Base-by-base conservation (phyloP, 2,888 invertebrate species). In the Euzetes globulus region DNA sequence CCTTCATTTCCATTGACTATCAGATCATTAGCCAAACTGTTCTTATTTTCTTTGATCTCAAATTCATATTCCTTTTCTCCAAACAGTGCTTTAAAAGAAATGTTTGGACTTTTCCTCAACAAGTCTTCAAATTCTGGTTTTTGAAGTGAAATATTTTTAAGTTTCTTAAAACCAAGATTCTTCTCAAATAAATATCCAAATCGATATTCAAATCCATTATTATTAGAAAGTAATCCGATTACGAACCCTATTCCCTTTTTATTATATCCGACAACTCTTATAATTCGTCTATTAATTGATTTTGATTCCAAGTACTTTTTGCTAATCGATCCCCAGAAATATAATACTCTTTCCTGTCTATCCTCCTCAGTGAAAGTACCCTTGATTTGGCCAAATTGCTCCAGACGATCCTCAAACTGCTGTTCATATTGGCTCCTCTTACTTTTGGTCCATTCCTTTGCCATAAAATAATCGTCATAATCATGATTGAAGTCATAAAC, bases 371-470 rank as follows among this genome's bases (percentile, higher is more conserved):
- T 58, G 22, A 73, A 73, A 1, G 68, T 73, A 7, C 73, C 73
- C 27, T 73, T 73, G n/a, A 73, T 73, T 65, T 73, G 73, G 5
- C 45, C 22, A 15, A 68, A 73, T 22, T 73, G 73, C 70, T 68
- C 73, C 3, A 73, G 13, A n/a, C 63, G 29, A 19, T 73, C 50
- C 63, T 73, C 73, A 65, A 73, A 50, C 1, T 19, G 47, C 13
- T 41, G 7, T 13, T 41, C 41, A 41, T 72, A 27, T 41, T 37
- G 7, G 45, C n/a, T 71, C 22, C 41, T 27, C 6, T n/a, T 25
- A 33, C 19, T n/a, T 1, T 19, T 19, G 4, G 19, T n/a, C 19
- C n/a, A 50, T 9, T 50, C 50, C n/a, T n/a, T 50, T n/a, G 73
- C 73, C 60, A 73, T 3, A 25, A 73, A 73, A 7, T 19, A 7